A percentile compares a stretch with the other conserved stretches of the same genome.
Evolutionary conservation across 2,888 invertebrate species (phyloP).

Genomic region (Eupithecia exiguata): DNA sequence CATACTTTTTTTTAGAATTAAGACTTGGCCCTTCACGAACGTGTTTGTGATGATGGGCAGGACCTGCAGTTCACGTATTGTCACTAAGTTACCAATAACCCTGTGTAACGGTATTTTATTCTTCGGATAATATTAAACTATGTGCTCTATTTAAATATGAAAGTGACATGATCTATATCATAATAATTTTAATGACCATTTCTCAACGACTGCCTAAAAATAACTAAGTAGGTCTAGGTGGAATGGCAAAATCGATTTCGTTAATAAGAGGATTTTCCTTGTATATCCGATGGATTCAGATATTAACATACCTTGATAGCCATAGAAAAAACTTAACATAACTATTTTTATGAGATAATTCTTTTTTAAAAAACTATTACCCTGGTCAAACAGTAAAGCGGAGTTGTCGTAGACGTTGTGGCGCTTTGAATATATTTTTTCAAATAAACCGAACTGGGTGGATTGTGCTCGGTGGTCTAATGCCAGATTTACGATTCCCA

Average conservation of each 20-base stretch:
- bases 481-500: constrained; percentile 66
- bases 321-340: not conserved
- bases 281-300: not conserved
- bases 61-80: too few relatives aligned
- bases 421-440: not conserved
- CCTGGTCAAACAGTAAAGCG: not conserved
- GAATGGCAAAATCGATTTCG: not conserved
- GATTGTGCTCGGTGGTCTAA: not conserved
- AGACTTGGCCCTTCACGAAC: too few relatives aligned
- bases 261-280: not conserved
- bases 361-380: too few relatives aligned
- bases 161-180: too few relatives aligned
- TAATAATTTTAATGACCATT: not conserved
- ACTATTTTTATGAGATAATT: not conserved
- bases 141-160: not conserved
- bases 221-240: not conserved
- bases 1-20: too few relatives aligned
- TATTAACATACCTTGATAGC: not conserved
- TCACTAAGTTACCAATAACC: too few relatives aligned
- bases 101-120: not conserved
- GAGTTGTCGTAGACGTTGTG: not conserved
- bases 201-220: not conserved
- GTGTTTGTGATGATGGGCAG: too few relatives aligned
- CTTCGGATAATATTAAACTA: not conserved
- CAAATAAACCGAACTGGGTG: not conserved